Evolutionary conservation across 2,888 invertebrate genomes (phyloP), one percentile per base, ranked within the genome.

Genomic region (Pinctada fucata): DNA sequence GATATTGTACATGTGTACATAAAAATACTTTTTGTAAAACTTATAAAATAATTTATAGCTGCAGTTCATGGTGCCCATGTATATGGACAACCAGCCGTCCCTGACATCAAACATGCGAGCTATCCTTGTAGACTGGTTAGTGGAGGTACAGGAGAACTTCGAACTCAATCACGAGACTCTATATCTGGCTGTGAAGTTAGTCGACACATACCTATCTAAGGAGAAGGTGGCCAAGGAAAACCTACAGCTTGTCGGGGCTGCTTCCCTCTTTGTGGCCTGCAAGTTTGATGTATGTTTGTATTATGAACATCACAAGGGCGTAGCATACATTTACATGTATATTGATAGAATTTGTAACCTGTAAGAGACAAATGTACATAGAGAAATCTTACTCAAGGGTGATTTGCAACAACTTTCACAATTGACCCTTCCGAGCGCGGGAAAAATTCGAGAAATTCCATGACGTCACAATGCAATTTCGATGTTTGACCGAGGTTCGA

Each of bases 121-220:
- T 0, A 94, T 99, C 47, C 94, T 99, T 2, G 96, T 99, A 0
- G 99, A 99, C 93, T 99, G 99, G 99, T 96, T 99, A 96, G 99
- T 99, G 67, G 99, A 99, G 92, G 96, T 99, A 8, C 98, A 99
- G 94, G 93, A 94, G 85, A 93, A 93, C 85, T 99, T 99, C 92
- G 99, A 99, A 93, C 94, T 99, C 58, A 99, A 99, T 93, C 99
- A 99, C 90, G 99, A 99, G 94, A 99, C 99, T 0, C 94, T 99
- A 5, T 99, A 99, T 93, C 94, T 99, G 91, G 98, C 97, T 48
- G 98, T 99, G 13, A 99, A 99, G 94, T 93, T 99, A 85, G 96
- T 99, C 3, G 99, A 99, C 93, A 93, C 96, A 83, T 99, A 96
- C 93, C 94, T 99, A 75, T 94, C 95, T 81, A 94, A 94, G 84